phyloP scores from a whole-genome alignment of 2,113 vertebrate genomes.

The Ellobius talpinus region DNA sequence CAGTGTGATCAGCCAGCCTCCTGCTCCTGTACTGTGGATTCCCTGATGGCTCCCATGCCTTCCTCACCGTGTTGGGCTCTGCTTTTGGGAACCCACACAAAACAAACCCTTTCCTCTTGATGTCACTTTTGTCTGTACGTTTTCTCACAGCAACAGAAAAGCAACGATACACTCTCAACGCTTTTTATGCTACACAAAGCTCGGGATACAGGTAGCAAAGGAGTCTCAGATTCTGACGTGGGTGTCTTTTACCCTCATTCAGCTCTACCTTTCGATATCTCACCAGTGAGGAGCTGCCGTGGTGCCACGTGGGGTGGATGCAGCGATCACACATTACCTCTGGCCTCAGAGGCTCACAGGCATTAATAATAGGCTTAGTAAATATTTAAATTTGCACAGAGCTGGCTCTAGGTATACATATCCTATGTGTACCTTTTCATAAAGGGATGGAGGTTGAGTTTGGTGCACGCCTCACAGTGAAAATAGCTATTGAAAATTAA shows the following conservation, averaged over 20 bases:
- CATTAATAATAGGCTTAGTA: background rate
- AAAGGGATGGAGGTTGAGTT: background rate
- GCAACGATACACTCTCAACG: background rate
- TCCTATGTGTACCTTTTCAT: background rate
- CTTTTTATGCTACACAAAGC: background rate
- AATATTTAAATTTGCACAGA: background rate
- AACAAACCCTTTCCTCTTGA: background rate
- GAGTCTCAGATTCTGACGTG: background rate
- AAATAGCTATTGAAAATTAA: background rate
- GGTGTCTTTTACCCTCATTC: background rate
- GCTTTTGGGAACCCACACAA: too few relatives aligned
- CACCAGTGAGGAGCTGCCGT: background rate
- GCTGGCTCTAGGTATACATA: background rate
- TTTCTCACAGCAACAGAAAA: background rate
- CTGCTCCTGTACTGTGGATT: background rate
- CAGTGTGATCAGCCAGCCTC: background rate
- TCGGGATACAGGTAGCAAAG: background rate
- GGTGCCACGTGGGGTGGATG: accelerated
- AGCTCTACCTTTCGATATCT: background rate
- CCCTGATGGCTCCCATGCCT: background rate
- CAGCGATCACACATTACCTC: accelerated
- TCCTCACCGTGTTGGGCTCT: background rate
- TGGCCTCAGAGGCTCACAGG: accelerated
- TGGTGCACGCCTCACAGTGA: background rate
- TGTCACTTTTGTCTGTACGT: background rate